These are phyloP conservation scores for Selene dorsalis DNA, from an alignment of 2,797 vertebrate species.

Conservation along the genomic window DNA sequence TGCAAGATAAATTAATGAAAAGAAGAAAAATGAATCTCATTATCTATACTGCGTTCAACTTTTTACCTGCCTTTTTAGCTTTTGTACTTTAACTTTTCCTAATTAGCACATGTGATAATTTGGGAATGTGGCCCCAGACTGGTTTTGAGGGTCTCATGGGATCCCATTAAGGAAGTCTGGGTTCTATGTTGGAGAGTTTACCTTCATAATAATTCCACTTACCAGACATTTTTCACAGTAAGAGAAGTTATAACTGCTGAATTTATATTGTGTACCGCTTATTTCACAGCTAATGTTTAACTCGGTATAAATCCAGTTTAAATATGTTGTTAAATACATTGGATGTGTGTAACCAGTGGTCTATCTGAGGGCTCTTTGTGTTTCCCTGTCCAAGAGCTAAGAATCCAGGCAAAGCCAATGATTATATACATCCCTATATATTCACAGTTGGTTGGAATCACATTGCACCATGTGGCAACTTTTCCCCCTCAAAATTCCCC, in stretches of 20 bases:
- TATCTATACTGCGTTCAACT: too few species aligned
- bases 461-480: conserved; percentile 53
- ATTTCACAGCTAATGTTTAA: neutral
- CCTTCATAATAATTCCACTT: neutral
- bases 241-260: too few species aligned
- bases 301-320: neutral
- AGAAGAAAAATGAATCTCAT: too few species aligned
- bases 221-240: neutral
- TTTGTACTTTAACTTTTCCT: neutral
- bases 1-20: too few species aligned
- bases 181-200: neutral
- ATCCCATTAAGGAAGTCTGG: neutral
- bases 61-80: neutral
- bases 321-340: too few species aligned
- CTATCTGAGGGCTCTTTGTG: too few species aligned
- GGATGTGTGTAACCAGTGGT: too few species aligned
- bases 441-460: conserved; percentile 23
- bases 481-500: conserved; percentile 42
- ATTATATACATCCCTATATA: neutral
- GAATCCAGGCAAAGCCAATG: too few species aligned
- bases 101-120: neutral
- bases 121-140: neutral
- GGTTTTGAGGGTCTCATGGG: neutral
- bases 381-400: too few species aligned
- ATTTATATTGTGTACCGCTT: neutral